Evolutionary conservation across 2,113 vertebrate species (phyloP).

Genomic region (Mormyrus lacerda): DNA sequence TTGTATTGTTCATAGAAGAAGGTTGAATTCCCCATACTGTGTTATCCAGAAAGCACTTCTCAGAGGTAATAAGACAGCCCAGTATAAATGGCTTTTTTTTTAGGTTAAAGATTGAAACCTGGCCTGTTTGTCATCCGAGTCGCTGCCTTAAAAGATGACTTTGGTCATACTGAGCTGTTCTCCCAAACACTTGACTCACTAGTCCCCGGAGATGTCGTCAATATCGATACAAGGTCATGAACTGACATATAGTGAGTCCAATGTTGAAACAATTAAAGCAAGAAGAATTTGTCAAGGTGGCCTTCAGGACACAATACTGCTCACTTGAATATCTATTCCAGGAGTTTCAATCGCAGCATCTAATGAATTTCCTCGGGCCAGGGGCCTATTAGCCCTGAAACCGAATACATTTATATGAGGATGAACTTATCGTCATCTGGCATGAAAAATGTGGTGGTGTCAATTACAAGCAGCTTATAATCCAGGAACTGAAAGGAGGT

Average conservation of each 20-base stretch:
- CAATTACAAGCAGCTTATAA: slow-evolving; percentile 1
- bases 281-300: neutral
- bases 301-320: neutral
- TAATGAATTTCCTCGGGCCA: slow-evolving; percentile 10
- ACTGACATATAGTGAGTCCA: neutral
- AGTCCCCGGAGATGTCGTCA: neutral
- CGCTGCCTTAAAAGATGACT: neutral
- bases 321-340: slow-evolving; percentile 10
- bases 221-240: slow-evolving; percentile 3
- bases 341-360: neutral
- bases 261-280: slow-evolving; percentile 8
- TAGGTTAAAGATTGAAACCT: neutral
- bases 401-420: neutral
- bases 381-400: neutral
- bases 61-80: neutral
- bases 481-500: neutral
- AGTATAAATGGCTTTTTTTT: neutral
- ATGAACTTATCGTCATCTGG: neutral
- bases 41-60: neutral
- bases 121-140: neutral
- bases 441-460: neutral
- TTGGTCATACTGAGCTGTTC: neutral
- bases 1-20: neutral
- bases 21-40: neutral
- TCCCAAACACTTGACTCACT: neutral